A percentile compares a stretch with the other conserved stretches of the same genome.
Evolutionary conservation across 2,113 vertebrate genomes (phyloP).

Genomic region (Oryzias celebensis): DNA sequence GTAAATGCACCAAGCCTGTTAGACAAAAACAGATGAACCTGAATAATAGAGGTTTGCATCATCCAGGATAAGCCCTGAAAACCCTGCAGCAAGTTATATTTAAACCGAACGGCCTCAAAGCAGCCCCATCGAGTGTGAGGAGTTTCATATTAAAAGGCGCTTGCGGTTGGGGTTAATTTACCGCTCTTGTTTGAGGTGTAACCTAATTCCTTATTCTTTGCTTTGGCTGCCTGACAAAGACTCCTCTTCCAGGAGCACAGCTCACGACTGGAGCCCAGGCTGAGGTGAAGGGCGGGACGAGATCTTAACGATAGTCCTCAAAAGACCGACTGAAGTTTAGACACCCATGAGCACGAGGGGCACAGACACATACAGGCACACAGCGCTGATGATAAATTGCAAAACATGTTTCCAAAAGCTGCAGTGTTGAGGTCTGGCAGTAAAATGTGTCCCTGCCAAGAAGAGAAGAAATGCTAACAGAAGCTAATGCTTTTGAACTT

Average conservation of each 20-base stretch:
- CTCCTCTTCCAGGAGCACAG: conserved; percentile 21
- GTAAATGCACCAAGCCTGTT: conserved; percentile 27
- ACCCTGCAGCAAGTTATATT: neutral
- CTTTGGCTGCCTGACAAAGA: conserved; percentile 46
- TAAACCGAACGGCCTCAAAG: neutral
- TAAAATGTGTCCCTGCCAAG: conserved; percentile 30
- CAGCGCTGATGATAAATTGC: conserved; percentile 41
- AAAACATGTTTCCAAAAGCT: conserved; percentile 60
- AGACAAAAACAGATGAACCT: conserved; percentile 38
- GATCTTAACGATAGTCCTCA: conserved; percentile 39
- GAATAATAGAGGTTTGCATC: conserved; percentile 19
- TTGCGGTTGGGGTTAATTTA: conserved; percentile 35
- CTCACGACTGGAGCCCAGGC: conserved; percentile 4
- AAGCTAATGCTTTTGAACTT: no score
- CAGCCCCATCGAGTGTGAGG: neutral
- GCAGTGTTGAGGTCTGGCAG: conserved; percentile 53
- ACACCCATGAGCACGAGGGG: conserved; percentile 44
- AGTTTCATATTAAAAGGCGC: conserved; percentile 5
- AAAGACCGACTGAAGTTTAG: conserved; percentile 48
- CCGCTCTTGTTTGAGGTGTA: conserved; percentile 35
- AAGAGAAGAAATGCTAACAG: no score
- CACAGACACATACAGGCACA: neutral
- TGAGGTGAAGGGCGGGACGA: conserved; percentile 26
- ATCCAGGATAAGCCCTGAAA: neutral
- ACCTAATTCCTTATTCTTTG: conserved; percentile 44